These are phyloP conservation scores for Maniola hyperantus DNA, from an alignment of 2,888 invertebrate genomes.

Conservation along the genomic window DNA sequence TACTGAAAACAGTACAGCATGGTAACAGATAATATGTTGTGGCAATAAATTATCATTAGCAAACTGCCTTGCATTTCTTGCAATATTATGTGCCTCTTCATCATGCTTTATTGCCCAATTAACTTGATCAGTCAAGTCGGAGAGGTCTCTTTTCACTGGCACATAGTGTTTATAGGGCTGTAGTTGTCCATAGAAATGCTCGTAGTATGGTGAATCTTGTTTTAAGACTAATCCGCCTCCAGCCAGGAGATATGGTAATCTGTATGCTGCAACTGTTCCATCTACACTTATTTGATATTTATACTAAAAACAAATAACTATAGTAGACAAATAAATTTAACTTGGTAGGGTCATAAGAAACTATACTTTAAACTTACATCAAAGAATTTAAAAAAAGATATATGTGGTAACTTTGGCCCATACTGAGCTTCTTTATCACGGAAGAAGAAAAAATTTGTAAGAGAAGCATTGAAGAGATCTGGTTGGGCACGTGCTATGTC, in stretches of 20 bases:
- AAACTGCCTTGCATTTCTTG: constrained; percentile 86
- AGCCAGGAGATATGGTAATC: constrained; percentile 94
- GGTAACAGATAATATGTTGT: constrained; percentile 93
- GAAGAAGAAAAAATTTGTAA: constrained; percentile 98
- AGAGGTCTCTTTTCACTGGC: constrained; percentile 90
- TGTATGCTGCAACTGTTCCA: constrained; percentile 98
- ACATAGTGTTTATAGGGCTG: constrained; percentile 91
- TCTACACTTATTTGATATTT: constrained; percentile 97
- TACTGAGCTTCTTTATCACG: constrained; percentile 91
- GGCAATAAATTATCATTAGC: constrained; percentile 91
- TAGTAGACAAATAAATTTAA: not conserved
- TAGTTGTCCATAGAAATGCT: constrained; percentile 94
- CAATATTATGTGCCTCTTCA: constrained; percentile 84
- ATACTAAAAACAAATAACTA: constrained; percentile 83
- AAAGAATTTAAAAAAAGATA: constrained; percentile 97
- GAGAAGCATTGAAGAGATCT: constrained; percentile 92
- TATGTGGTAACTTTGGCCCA: constrained; percentile 91
- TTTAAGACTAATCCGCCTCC: constrained; percentile 95
- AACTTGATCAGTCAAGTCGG: constrained; percentile 90
- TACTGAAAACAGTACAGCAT: constrained; percentile 82
- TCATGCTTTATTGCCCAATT: constrained; percentile 90
- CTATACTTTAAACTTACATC: constrained; percentile 84
- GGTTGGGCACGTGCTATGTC: constrained; percentile 87
- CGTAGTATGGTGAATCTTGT: constrained; percentile 96
- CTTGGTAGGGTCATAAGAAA: not conserved